Conservation (phyloP, 1,140 invertebrate species). For the Magallana gigas region DNA sequence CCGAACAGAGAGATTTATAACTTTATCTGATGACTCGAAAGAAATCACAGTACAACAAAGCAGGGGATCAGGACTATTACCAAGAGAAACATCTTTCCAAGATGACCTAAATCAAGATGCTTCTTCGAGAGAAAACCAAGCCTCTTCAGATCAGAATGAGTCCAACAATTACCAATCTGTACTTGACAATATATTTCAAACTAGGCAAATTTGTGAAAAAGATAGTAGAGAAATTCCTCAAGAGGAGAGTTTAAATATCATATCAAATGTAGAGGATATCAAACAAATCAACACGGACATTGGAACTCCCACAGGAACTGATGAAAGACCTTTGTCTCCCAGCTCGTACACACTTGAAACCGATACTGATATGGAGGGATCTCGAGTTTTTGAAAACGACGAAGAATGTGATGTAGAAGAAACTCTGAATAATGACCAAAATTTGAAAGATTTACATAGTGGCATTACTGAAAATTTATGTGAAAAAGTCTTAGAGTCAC, state of each 20-base stretch:
- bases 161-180: neutral
- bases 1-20: slow-evolving; percentile 54
- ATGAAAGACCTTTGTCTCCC: slow-evolving; percentile 70
- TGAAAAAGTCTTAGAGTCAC: neutral
- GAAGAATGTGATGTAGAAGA: slow-evolving; percentile 50
- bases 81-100: slow-evolving; percentile 27
- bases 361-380: slow-evolving; percentile 63
- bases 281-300: slow-evolving; percentile 43
- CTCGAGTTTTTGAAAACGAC: slow-evolving; percentile 48
- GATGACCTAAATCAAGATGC: neutral
- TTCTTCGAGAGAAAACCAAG: neutral
- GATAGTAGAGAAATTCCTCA: slow-evolving; percentile 44
- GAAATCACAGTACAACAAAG: neutral
- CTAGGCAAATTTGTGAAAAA: slow-evolving; percentile 39
- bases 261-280: slow-evolving; percentile 15
- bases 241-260: slow-evolving; percentile 45
- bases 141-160: neutral
- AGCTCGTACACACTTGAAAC: slow-evolving; percentile 72
- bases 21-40: slow-evolving; percentile 26
- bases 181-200: neutral
- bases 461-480: neutral
- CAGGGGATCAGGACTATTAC: neutral
- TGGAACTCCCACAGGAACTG: slow-evolving; percentile 53
- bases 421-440: slow-evolving; percentile 41
- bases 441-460: too few relatives aligned